A percentile compares a stretch with the other conserved stretches of the same genome.
These are phyloP conservation scores for Pygmarrhopalites habei DNA, from an alignment of 1,140 invertebrate genomes.

Conservation along the genomic window DNA sequence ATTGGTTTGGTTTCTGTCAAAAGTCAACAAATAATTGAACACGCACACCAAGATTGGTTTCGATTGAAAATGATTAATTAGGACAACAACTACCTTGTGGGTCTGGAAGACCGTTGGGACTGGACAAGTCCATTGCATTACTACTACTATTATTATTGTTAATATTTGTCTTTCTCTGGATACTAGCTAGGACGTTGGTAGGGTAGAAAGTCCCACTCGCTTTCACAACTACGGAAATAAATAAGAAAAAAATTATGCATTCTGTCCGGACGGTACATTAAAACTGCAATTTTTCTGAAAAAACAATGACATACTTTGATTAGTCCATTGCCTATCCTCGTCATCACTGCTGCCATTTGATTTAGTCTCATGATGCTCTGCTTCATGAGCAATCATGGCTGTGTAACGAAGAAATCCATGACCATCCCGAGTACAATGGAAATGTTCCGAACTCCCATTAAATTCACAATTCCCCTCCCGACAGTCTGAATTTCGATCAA, in stretches of 20 bases:
- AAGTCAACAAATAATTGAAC: background rate
- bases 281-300: background rate
- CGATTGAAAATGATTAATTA: background rate
- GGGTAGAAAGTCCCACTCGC: conserved; percentile 88
- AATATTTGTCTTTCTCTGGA: conserved; percentile 41
- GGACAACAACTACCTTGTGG: conserved; percentile 5
- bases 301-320: conserved; percentile 19
- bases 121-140: conserved; percentile 34
- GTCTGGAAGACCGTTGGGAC: conserved; percentile 27
- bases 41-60: no score
- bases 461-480: conserved; percentile 43
- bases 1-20: conserved; percentile 32
- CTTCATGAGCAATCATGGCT: conserved; percentile 66
- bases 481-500: conserved; percentile 70
- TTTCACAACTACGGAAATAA: conserved; percentile 64
- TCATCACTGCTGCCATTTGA: conserved; percentile 26
- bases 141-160: conserved; percentile 12
- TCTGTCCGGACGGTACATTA: no score
- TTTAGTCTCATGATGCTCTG: conserved; percentile 40
- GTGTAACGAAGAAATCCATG: conserved; percentile 68
- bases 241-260: background rate
- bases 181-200: conserved; percentile 71
- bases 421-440: conserved; percentile 65
- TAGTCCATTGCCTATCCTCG: conserved; percentile 25
- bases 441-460: conserved; percentile 49